Percentiles rank a stretch among this genome's conserved stretches.
Evolutionary conservation across 2,797 vertebrate species (phyloP).

Genomic region (Columba guinea): DNA sequence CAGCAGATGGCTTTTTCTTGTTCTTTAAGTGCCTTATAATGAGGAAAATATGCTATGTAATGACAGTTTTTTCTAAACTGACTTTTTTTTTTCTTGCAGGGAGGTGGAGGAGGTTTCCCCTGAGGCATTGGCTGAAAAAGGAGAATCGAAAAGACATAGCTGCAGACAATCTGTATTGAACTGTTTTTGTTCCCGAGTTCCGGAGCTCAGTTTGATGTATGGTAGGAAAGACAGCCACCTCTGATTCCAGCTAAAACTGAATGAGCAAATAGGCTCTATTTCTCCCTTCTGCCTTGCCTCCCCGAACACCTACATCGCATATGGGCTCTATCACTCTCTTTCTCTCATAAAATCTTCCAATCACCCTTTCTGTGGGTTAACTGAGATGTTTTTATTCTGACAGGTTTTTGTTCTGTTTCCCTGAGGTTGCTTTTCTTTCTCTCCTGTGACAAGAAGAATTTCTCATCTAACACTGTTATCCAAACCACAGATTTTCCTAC

Average conservation of each 20-base stretch:
- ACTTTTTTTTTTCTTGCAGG: neutral
- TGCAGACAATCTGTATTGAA: slow-evolving; percentile 48
- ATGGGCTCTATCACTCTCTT: neutral
- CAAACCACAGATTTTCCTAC: slow-evolving; percentile 1
- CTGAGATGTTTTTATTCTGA: slow-evolving; percentile 23
- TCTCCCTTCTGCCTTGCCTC: neutral
- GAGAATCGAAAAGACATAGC: slow-evolving; percentile 17
- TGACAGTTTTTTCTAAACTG: slow-evolving; percentile 47
- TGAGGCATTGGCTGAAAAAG: neutral
- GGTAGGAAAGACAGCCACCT: slow-evolving; percentile 26
- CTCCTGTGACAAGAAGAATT: neutral
- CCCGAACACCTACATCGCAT: neutral
- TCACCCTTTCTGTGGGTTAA: neutral
- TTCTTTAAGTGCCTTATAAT: slow-evolving; percentile 58
- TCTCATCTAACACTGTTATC: neutral
- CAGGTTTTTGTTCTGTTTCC: slow-evolving; percentile 4
- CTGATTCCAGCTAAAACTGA: neutral
- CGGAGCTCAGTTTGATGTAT: neutral
- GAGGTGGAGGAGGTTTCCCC: neutral
- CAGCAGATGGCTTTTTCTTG: slow-evolving; percentile 62
- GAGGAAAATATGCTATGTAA: slow-evolving; percentile 56
- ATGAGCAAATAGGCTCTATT: neutral
- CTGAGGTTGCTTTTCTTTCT: neutral
- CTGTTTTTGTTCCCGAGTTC: neutral
- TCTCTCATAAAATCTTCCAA: neutral